Evolutionary conservation across 2,797 vertebrate species (phyloP).

Genomic region (Channallabes apus): DNA sequence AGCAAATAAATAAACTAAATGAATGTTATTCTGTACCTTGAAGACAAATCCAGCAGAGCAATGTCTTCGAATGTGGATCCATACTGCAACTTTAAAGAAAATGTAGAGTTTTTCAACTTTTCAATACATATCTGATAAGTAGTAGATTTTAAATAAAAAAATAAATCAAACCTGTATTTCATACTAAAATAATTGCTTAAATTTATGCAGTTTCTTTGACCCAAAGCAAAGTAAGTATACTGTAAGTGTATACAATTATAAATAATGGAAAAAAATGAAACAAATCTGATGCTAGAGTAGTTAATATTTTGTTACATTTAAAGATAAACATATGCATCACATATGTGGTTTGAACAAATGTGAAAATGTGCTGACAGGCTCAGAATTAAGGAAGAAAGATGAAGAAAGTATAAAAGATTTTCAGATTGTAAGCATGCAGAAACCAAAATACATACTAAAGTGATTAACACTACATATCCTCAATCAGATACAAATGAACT

Average conservation of each 20-base stretch:
- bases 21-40: slow-evolving; percentile 21
- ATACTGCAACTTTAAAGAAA: background rate
- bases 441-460: background rate
- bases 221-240: no score
- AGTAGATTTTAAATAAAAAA: background rate
- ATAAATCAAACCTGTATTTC: background rate
- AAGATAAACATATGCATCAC: background rate
- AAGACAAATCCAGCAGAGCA: slow-evolving; percentile 19
- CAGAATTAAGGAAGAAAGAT: background rate
- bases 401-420: background rate
- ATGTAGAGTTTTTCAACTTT: background rate
- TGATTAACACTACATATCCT: background rate
- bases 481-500: background rate
- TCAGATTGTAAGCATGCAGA: background rate
- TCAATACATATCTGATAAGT: background rate
- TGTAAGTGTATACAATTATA: no score
- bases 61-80: background rate
- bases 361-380: no score
- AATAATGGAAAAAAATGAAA: no score
- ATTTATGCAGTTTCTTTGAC: no score
- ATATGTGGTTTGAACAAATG: background rate
- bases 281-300: no score
- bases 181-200: no score
- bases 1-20: background rate
- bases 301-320: no score